A percentile compares a stretch with the other conserved stretches of the same genome.
These are phyloP conservation scores for Entelurus aequoreus DNA, from an alignment of 2,113 vertebrate species.

Conservation along the genomic window DNA sequence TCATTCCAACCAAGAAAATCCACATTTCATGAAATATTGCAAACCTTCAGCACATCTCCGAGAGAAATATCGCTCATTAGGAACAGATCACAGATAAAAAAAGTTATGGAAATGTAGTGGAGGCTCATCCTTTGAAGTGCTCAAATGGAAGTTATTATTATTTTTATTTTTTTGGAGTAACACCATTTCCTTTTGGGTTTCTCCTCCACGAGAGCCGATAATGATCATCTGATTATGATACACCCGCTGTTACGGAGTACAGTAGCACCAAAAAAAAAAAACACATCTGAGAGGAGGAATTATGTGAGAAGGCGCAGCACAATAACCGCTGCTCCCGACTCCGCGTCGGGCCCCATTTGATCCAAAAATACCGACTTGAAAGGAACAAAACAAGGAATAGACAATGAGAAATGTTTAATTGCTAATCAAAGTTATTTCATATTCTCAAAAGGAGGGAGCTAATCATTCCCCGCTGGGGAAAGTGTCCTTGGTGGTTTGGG, in stretches of 20 bases:
- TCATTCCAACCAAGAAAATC: constrained; percentile 8
- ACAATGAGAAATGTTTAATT: constrained; percentile 73
- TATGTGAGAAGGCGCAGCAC: constrained; percentile 42
- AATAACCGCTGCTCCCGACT: constrained; percentile 34
- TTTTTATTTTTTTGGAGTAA: constrained; percentile 53
- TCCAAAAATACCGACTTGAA: constrained; percentile 69
- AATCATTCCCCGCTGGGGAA: constrained; percentile 70
- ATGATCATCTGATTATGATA: constrained; percentile 65
- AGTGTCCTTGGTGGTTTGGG: constrained; percentile 71
- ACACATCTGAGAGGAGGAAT: constrained; percentile 53
- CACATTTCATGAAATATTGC: constrained; percentile 14
- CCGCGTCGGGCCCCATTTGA: constrained; percentile 51
- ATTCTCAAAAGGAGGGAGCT: constrained; percentile 61
- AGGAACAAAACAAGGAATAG: constrained; percentile 56
- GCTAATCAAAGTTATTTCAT: constrained; percentile 75
- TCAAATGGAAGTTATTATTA: constrained; percentile 18
- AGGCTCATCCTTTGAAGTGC: constrained; percentile 59
- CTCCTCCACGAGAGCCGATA: constrained; percentile 42
- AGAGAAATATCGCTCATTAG: constrained; percentile 53
- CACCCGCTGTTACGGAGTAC: constrained; percentile 51
- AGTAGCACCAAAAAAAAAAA: constrained; percentile 28
- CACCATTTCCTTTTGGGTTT: constrained; percentile 22
- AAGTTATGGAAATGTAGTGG: constrained; percentile 55
- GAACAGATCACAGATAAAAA: constrained; percentile 52
- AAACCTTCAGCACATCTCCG: constrained; percentile 11